Conservation (phyloP, 2,113 vertebrate species). For the Pangasianodon gigas region DNA sequence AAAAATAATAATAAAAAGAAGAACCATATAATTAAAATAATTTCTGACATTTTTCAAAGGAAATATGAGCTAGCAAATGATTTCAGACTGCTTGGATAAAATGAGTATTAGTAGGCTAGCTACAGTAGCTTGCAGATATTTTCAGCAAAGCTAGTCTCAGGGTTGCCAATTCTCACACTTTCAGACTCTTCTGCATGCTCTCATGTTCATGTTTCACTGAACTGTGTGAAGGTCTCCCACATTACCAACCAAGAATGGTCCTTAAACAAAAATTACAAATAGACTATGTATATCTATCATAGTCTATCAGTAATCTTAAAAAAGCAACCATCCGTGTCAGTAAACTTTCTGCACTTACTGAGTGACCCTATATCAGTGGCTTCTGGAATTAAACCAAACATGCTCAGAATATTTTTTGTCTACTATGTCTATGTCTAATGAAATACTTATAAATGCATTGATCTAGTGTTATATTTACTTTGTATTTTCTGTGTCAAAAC, state of each 20-base stretch:
- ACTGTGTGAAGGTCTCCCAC: background rate
- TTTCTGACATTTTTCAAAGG: background rate
- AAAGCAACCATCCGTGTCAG: background rate
- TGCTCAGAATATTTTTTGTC: background rate
- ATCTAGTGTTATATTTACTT: background rate
- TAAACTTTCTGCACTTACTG: background rate
- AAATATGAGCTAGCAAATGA: background rate
- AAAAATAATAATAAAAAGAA: background rate
- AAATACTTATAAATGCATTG: background rate
- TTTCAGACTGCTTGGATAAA: background rate
- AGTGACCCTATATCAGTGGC: background rate
- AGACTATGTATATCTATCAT: background rate
- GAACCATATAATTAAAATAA: background rate
- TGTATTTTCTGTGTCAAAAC: background rate
- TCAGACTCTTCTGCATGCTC: background rate
- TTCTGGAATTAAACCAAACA: background rate
- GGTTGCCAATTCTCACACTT: background rate
- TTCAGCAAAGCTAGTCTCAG: background rate
- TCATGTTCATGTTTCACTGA: background rate
- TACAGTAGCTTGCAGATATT: background rate
- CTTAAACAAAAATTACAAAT: background rate
- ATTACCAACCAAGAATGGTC: background rate
- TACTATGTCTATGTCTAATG: background rate
- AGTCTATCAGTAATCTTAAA: background rate
- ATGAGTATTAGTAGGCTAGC: background rate